Conservation (phyloP, 2,797 vertebrate species). For the Schizopygopsis malacanthus region DNA sequence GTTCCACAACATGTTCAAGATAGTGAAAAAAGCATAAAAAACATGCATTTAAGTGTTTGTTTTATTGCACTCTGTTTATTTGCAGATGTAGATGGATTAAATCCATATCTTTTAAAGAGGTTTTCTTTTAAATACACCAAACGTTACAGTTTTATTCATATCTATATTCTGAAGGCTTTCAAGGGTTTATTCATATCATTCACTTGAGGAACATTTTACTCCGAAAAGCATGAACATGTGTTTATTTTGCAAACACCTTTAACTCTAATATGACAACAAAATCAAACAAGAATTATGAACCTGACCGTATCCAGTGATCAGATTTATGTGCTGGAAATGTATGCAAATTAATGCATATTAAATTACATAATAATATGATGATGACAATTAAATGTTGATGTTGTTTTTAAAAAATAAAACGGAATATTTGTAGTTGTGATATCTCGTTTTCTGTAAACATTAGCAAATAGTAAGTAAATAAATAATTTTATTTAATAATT, state of each 20-base stretch:
- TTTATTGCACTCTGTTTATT: not conserved
- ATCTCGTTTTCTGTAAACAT: not conserved
- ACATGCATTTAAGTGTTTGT: not conserved
- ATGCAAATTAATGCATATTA: not conserved
- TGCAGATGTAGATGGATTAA: not conserved
- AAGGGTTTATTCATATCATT: not conserved
- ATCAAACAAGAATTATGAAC: too few relatives aligned
- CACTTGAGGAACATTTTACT: not conserved
- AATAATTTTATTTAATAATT: too few relatives aligned
- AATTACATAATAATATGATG: too few relatives aligned
- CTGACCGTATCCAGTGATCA: too few relatives aligned
- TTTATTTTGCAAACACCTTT: not conserved
- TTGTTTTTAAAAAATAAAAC: not conserved
- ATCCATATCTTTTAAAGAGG: too few relatives aligned
- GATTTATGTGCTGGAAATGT: not conserved
- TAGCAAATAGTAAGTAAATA: not conserved
- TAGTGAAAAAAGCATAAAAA: not conserved
- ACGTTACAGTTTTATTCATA: not conserved
- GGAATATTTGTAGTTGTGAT: too few relatives aligned
- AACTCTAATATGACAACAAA: too few relatives aligned
- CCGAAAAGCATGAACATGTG: not conserved
- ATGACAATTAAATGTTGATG: too few relatives aligned
- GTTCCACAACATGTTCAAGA: not conserved
- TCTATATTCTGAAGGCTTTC: not conserved
- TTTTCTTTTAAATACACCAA: not conserved